Base-by-base conservation (phyloP, 2,797 vertebrate genomes). In the Macropus fuliginosus region DNA sequence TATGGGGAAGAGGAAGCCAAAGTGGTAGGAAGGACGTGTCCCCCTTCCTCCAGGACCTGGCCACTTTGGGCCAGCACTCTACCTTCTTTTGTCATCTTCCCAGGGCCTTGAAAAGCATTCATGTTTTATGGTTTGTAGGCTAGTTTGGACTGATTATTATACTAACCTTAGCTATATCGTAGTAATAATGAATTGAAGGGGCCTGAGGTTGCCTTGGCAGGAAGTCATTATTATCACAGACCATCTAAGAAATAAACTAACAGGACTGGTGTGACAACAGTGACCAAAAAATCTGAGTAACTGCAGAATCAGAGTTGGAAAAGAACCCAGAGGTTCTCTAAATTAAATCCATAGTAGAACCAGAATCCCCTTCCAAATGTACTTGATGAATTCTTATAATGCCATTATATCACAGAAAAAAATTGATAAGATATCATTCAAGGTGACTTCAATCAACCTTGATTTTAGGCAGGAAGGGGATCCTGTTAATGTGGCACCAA, bases 141-240 rank as follows among this genome's bases (percentile, higher is more conserved):
- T 95, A 59, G 93, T 92, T n/a, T 4, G 74, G 50, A 95, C 94
- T 93, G 59, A 91, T 93, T 96, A 55, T 91, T 91, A 62, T 6
- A 95, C 34, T 94, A 91, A 34, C 95, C 52, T 6, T 52, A 52
- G 52, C 52, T 6, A 52, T 52, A 52, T 52, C 52, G 5, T 94
- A 55, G 94, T 92, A 62, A 92, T 91, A 90, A 91, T 91, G 74
- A 95, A 90, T 93, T 57, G 40, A 94, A 94, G 66, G 52, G 52
- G 52, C 52, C 52, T 8, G 52, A 91, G 81, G 55, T 46, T 90
- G 55, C 24, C 4, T 90, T 91, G 54, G 14, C 81, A 90, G 12
- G 28, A 54, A 95, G 28, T 55, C 94, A 4, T 91, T 91, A 5
- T 93, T 91, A 56, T 46, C 91, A 95, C 6, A 91, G 59, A 66